A percentile compares a stretch with the other conserved stretches of the same genome.
Conservation (phyloP, 2,888 invertebrate genomes). For the Drosophila emarginata region DNA sequence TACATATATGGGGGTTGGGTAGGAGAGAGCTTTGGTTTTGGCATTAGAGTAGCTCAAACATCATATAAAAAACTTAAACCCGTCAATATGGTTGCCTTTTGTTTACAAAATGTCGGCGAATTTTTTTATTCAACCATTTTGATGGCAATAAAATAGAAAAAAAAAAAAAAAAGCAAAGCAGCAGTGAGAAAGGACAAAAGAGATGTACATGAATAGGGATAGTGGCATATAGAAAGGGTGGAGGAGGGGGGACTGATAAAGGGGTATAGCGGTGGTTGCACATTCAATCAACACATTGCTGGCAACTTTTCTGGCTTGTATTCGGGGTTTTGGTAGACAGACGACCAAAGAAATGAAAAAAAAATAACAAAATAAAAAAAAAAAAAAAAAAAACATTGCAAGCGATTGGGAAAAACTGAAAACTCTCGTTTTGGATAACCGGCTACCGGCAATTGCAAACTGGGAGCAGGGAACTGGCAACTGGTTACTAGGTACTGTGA, state of each 20-base stretch:
- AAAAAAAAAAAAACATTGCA: conserved; percentile 43
- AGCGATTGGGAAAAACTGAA: conserved; percentile 22
- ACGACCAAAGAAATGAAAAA: conserved; percentile 38
- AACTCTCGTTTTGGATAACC: conserved; percentile 8
- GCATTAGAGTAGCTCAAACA: conserved; percentile 53
- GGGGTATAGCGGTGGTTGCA: conserved; percentile 24
- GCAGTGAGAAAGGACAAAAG: neutral
- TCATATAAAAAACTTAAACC: conserved; percentile 41
- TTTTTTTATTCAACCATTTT: conserved; percentile 10
- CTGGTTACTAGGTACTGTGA: neutral
- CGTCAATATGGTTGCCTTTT: conserved; percentile 43
- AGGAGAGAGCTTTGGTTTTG: conserved; percentile 21
- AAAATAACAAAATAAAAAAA: neutral
- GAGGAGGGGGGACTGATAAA: neutral
- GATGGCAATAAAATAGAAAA: conserved; percentile 47
- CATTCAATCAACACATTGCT: conserved; percentile 63
- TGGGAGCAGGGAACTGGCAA: neutral
- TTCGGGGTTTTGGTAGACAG: conserved; percentile 45
- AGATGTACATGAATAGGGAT: conserved; percentile 8
- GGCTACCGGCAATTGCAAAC: conserved; percentile 3
- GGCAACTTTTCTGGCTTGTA: conserved; percentile 39
- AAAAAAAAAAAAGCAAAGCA: conserved; percentile 33
- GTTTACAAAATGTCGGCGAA: conserved; percentile 64
- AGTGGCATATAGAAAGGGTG: neutral
- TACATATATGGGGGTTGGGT: neutral